phyloP scores from a whole-genome alignment of 1,140 invertebrate genomes.

The Drosophila grimshawi region DNA sequence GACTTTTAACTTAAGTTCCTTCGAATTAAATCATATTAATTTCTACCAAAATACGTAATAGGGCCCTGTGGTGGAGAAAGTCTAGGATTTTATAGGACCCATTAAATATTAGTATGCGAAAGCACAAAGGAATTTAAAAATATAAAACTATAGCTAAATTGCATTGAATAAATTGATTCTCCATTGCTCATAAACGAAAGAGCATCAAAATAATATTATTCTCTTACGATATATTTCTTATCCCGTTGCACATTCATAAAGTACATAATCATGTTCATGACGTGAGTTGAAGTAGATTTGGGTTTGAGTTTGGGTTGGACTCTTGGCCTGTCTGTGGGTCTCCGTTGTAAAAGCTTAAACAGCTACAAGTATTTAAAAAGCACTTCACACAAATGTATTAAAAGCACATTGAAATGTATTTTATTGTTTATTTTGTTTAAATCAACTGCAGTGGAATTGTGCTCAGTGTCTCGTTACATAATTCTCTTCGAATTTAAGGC shows the following conservation, averaged over 20 bases:
- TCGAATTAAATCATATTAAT: too few relatives aligned
- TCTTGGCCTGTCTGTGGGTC: constrained; percentile 11
- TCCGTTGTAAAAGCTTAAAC: constrained; percentile 74
- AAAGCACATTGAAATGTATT: constrained; percentile 57
- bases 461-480: constrained; percentile 2
- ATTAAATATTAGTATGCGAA: too few relatives aligned
- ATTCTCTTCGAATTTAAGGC: not conserved
- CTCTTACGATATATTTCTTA: constrained; percentile 17
- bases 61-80: too few relatives aligned
- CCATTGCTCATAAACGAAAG: not conserved
- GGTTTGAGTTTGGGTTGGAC: constrained; percentile 6
- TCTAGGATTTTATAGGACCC: too few relatives aligned
- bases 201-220: not conserved
- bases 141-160: too few relatives aligned
- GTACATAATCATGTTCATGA: constrained; percentile 82
- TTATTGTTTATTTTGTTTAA: constrained; percentile 57
- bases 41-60: too few relatives aligned
- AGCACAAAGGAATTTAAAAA: too few relatives aligned
- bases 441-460: constrained; percentile 33
- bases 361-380: constrained; percentile 79
- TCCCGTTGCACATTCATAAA: constrained; percentile 75
- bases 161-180: not conserved
- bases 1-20: too few relatives aligned
- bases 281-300: constrained; percentile 71
- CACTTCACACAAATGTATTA: constrained; percentile 65